Percentiles rank a stretch among this genome's conserved stretches.
Conservation (phyloP, 2,113 vertebrate genomes). For the Pyrgilauda ruficollis region DNA sequence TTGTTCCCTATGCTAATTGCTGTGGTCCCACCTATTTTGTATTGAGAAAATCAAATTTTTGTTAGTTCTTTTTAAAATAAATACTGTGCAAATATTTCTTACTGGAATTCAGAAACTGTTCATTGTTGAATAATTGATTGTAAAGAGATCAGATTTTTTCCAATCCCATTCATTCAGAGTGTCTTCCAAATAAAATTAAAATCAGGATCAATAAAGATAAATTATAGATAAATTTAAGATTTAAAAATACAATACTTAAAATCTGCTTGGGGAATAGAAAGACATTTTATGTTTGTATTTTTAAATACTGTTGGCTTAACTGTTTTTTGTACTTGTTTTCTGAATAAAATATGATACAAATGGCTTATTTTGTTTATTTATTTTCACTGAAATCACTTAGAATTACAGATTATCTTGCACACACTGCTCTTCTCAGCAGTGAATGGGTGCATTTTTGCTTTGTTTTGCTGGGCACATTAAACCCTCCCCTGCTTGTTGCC, state of each 20-base stretch:
- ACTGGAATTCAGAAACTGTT: background rate
- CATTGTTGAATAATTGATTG: background rate
- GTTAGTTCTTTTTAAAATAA: background rate
- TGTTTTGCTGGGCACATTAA: background rate
- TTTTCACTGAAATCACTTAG: background rate
- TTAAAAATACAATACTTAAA: background rate
- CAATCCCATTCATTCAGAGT: background rate
- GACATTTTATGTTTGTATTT: background rate
- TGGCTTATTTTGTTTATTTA: background rate
- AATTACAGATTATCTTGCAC: background rate
- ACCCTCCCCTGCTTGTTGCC: background rate
- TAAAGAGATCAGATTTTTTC: background rate
- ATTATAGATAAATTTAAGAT: background rate
- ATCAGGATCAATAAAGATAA: background rate
- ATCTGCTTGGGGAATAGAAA: background rate
- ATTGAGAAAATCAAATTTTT: background rate
- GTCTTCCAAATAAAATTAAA: background rate
- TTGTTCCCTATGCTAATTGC: background rate
- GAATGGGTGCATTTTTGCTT: background rate
- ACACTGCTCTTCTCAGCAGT: background rate
- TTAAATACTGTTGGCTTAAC: background rate
- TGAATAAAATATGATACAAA: background rate
- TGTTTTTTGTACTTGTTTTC: slow-evolving; percentile 17
- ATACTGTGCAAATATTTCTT: background rate
- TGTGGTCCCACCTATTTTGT: background rate